Base-by-base conservation (phyloP, 2,797 vertebrate species). In the Cryptoblepharus egeriae region DNA sequence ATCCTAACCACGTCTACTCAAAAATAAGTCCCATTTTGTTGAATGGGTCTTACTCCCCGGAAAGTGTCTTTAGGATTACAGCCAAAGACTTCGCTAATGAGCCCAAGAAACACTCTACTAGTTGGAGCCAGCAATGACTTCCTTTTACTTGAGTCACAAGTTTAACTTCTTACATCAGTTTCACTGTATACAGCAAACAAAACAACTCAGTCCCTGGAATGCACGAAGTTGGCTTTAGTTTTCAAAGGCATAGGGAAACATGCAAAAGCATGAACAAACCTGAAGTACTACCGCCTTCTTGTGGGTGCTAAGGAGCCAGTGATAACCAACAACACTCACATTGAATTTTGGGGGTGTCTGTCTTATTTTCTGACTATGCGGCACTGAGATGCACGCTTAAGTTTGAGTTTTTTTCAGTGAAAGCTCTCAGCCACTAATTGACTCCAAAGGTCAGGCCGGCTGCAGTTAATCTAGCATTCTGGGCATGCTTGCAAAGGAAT, bases 401-500 rank as follows among this genome's bases (percentile, higher is more conserved):
- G 42, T 86, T 63, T 20, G 32, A 63, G 64, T 24, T 35, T 73
- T n/a, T 30, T 78, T 78, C 64, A 69, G 52, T 68, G 75, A 64
- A 58, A 70, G 52, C 1, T 3, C 35, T 57, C 11, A 18, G 70
- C 58, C 55, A 84, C 70, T 55, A 75, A 61, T n/a, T 49, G n/a
- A 49, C 39, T 57, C 52, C 74, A 60, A 68, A 79, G 82, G 77
- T 75, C 76, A 84, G 26, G 10, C 18, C 70, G 39, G 68, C 65
- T 84, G 76, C 70, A 78, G 60, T 78, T 78, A 83, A 83, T 83
- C 61, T 72, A 65, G 61, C 70, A 75, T 79, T 72, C 70, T 55
- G 35, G 28, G 57, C 76, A 82, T n/a, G 63, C 12, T 68, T 79
- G 64, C 70, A 82, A 79, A 79, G 57, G 65, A 82, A 75, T 64